Base-by-base conservation (phyloP, 2,113 vertebrate species). In the Semicossyphus pulcher region DNA sequence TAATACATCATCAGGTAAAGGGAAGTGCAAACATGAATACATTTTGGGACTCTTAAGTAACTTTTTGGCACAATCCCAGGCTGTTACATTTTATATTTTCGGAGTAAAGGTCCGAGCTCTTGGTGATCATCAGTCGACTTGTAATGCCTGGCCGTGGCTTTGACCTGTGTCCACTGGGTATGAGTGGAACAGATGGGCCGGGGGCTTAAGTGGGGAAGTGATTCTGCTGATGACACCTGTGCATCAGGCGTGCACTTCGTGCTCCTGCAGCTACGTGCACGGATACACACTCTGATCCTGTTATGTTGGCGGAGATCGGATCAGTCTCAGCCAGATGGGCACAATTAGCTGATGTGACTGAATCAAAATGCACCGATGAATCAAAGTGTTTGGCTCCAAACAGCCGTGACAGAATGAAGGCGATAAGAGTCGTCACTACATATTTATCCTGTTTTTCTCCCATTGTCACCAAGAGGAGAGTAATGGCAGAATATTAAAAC, bases 121-220 rank as follows among this genome's bases (percentile, higher is more conserved):
- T 32, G 78, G 65, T 59, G 71, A 57, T 82, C 52, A 18, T 72
- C 54, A 37, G 56, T 76, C 10, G 32, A 47, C 64, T 66, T 1
- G 36, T 75, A 65, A 59, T 37, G 49, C 23, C 71, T 57, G 51
- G 25, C 71, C 72, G 54, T 54, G 58, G 45, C 72, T 26, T 36
- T 52, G 80, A 64, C 60, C 53, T 23, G 34, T 56, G 68, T 68
- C 64, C 48, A 10, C 23, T 58, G 78, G 53, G 53, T 51, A 47
- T 78, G 76, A 88, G 65, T 76, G 80, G 76, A 77, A 86, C 91
- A 89, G 89, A 92, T 91, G 87, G 86, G 26, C 28, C 29, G 29
- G 53, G 56, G 23, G 58, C 62, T 83, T 77, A 72, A 72, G 81
- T 32, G 64, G 61, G 41, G 56, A 70, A 60, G 66, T 52, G 63